Evolutionary conservation across 2,113 vertebrate species (phyloP).

Genomic region (Chrysemys picta): DNA sequence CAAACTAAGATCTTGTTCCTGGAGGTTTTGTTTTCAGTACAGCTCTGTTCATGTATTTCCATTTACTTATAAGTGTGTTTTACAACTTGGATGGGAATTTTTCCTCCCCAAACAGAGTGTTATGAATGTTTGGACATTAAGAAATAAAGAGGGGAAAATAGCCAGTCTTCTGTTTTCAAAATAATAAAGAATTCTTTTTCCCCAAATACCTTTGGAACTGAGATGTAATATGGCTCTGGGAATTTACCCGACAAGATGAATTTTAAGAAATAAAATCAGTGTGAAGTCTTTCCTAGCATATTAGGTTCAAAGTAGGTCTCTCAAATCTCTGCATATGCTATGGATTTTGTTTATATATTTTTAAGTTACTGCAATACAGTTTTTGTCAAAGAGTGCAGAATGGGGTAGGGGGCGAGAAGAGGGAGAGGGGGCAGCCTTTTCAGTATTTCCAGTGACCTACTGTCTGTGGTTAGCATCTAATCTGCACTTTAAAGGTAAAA

Average conservation of each 20-base stretch:
- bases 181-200: background rate
- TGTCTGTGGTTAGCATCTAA: background rate
- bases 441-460: background rate
- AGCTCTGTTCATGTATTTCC: conserved; percentile 56
- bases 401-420: background rate
- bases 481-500: background rate
- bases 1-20: conserved; percentile 56
- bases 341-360: background rate
- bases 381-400: background rate
- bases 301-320: background rate
- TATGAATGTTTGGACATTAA: conserved; percentile 22
- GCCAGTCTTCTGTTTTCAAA: conserved; percentile 11
- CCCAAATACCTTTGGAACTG: background rate
- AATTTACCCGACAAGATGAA: background rate
- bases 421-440: background rate
- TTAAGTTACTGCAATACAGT: background rate
- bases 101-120: conserved; percentile 46
- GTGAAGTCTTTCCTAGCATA: background rate
- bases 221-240: background rate
- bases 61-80: conserved; percentile 59
- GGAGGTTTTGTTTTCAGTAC: conserved; percentile 34
- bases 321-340: background rate
- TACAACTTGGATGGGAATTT: conserved; percentile 53
- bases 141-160: conserved; percentile 12
- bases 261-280: background rate